These are phyloP conservation scores for Podotricha telesiphe DNA, from an alignment of 2,888 invertebrate species.

Conservation along the genomic window DNA sequence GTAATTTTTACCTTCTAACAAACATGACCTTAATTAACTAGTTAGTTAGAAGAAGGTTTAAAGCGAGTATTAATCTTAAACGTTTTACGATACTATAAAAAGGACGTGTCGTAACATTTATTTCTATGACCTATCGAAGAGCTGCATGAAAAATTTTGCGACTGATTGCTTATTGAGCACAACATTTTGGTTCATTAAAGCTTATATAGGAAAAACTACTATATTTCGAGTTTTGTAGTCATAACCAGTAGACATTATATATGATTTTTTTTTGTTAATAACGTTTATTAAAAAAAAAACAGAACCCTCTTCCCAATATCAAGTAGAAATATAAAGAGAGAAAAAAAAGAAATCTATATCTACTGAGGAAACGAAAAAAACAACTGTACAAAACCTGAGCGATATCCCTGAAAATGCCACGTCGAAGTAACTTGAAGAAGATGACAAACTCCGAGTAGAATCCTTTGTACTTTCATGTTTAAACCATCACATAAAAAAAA, in stretches of 20 bases:
- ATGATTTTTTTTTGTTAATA: too few species aligned
- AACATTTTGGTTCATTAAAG: not conserved
- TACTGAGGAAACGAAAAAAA: not conserved
- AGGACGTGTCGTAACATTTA: not conserved
- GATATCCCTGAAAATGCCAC: constrained; percentile 36
- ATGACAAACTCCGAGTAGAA: constrained; percentile 30
- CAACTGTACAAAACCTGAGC: constrained; percentile 29
- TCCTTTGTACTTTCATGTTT: constrained; percentile 28
- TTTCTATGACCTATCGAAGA: constrained; percentile 3
- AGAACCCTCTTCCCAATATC: too few species aligned
- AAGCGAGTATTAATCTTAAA: constrained; percentile 21
- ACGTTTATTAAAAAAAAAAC: too few species aligned
- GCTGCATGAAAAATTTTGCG: not conserved
- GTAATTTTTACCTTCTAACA: not conserved
- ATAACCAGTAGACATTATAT: too few species aligned
- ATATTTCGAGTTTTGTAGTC: too few species aligned
- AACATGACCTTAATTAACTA: constrained; percentile 31
- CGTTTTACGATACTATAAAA: constrained; percentile 30
- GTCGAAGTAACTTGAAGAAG: constrained; percentile 24
- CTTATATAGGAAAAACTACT: too few species aligned
- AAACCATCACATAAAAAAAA: not conserved
- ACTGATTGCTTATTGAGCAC: not conserved
- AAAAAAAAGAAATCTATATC: too few species aligned
- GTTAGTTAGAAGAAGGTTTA: constrained; percentile 9
- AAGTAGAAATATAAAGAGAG: too few species aligned